Conservation (phyloP, 2,113 vertebrate species). For the Grammomys dolichurus region DNA sequence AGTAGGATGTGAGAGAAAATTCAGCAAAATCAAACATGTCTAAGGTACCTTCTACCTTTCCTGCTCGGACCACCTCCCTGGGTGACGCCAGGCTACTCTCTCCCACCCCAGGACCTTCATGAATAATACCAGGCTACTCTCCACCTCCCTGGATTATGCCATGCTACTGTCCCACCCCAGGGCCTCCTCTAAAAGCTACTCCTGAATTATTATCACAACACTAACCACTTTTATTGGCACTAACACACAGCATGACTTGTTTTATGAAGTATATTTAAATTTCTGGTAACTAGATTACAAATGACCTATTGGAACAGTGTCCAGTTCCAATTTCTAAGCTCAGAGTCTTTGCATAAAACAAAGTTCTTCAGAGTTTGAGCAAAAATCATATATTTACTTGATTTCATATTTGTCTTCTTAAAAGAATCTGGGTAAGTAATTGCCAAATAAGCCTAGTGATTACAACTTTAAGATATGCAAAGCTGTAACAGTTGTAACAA, state of each 20-base stretch:
- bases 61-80: neutral
- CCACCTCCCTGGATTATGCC: neutral
- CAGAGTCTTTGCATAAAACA: neutral
- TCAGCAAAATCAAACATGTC: neutral
- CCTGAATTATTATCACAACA: neutral
- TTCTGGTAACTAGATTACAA: conserved; percentile 56
- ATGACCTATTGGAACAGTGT: conserved; percentile 32
- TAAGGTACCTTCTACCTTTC: no score
- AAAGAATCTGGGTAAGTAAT: conserved; percentile 50
- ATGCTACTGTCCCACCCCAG: neutral
- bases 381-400: conserved; percentile 24
- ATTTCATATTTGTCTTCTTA: conserved; percentile 45
- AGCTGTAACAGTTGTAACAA: neutral
- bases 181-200: neutral
- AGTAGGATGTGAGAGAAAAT: neutral
- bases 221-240: neutral
- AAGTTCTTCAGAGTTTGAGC: neutral
- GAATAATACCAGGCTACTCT: neutral
- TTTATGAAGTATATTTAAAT: conserved; percentile 59
- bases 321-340: conserved; percentile 52
- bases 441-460: conserved; percentile 46
- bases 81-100: neutral
- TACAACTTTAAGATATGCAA: conserved; percentile 57
- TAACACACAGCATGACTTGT: neutral
- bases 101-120: neutral